Conservation (phyloP, 2,797 vertebrate genomes). For the Coreius guichenoti region DNA sequence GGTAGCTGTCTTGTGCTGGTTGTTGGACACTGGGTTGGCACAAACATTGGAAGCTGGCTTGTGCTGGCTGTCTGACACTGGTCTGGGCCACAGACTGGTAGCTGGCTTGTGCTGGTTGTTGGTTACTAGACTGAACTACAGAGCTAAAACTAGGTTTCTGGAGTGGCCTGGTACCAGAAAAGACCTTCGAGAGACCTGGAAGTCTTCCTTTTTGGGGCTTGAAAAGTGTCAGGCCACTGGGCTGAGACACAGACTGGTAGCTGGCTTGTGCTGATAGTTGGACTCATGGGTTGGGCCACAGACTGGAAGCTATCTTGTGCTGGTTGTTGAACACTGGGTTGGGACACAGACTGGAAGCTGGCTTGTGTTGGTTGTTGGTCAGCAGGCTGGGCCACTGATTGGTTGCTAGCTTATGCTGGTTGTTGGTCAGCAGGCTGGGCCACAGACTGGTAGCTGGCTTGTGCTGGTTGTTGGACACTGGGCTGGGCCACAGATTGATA, state of each 20-base stretch:
- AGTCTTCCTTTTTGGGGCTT: background rate
- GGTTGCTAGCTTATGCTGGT: background rate
- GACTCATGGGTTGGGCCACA: background rate
- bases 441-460: background rate
- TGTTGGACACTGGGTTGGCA: background rate
- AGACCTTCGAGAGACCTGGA: background rate
- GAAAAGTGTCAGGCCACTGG: too few relatives aligned
- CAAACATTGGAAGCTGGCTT: background rate
- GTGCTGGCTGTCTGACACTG: background rate
- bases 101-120: too few relatives aligned
- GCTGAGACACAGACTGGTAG: background rate
- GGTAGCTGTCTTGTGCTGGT: background rate
- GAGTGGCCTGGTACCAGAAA: background rate
- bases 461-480: background rate
- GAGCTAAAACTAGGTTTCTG: background rate
- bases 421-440: rapidly evolving
- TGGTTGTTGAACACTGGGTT: background rate
- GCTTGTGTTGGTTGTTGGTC: background rate
- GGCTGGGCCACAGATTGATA: background rate
- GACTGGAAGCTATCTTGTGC: background rate
- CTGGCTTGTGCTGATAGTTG: background rate
- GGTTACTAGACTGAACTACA: background rate
- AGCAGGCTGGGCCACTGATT: too few relatives aligned
- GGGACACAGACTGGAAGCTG: background rate
- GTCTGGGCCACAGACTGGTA: background rate